Percentiles rank a stretch among this genome's conserved stretches.
These are phyloP conservation scores for Drosophila emarginata DNA, from an alignment of 2,888 invertebrate genomes.

Conservation along the genomic window DNA sequence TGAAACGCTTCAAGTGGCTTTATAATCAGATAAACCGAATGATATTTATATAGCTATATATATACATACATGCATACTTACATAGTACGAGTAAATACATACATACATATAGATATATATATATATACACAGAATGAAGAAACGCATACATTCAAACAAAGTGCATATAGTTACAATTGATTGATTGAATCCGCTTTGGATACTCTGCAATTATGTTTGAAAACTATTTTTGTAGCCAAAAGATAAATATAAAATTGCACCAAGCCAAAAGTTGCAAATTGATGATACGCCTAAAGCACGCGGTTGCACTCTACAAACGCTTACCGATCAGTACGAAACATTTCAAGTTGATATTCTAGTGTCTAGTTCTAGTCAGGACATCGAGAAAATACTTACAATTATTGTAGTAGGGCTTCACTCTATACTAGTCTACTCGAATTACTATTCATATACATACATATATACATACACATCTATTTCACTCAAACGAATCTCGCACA, in stretches of 20 bases:
- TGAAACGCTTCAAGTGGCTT: conserved; percentile 58
- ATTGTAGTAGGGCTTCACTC: conserved; percentile 11
- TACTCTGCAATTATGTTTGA: conserved; percentile 27
- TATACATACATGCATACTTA: conserved; percentile 15
- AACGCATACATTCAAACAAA: conserved; percentile 24
- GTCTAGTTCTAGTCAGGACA: conserved; percentile 35
- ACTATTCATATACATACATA: conserved; percentile 24
- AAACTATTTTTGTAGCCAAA: conserved; percentile 67
- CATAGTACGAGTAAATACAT: conserved; percentile 11
- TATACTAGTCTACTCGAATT: conserved; percentile 18
- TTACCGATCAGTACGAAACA: conserved; percentile 72
- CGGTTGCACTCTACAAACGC: conserved; percentile 65
- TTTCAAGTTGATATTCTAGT: conserved; percentile 38
- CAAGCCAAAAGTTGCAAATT: conserved; percentile 61
- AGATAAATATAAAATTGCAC: conserved; percentile 46
- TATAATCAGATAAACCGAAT: conserved; percentile 65
- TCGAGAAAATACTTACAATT: conserved; percentile 4
- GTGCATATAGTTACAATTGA: conserved; percentile 45
- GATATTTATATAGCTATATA: conserved; percentile 64
- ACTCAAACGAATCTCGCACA: conserved; percentile 36
- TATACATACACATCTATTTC: conserved; percentile 16
- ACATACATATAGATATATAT: conserved; percentile 21
- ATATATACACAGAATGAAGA: conserved; percentile 20
- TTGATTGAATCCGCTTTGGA: conserved; percentile 41
- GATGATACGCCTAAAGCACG: conserved; percentile 65